Evolutionary conservation across 2,888 invertebrate genomes (phyloP).

Genomic region (Lutraria lutraria): DNA sequence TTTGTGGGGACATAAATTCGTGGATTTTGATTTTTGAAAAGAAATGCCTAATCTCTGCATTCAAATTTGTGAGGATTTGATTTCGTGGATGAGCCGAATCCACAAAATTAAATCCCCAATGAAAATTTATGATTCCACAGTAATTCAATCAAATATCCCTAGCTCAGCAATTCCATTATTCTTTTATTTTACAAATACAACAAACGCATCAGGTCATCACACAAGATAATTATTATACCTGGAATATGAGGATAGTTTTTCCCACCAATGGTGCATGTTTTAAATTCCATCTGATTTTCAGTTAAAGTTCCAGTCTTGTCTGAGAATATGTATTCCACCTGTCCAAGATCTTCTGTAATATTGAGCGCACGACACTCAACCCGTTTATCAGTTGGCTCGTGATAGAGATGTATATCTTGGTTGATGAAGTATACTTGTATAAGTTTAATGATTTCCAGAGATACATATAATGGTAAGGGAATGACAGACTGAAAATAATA

Average conservation of each 20-base stretch:
- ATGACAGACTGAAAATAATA: slow-evolving; percentile 93
- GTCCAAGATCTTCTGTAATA: slow-evolving; percentile 98
- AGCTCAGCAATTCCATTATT: no score
- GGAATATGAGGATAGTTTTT: slow-evolving; percentile 90
- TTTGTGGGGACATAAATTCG: no score
- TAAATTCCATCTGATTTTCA: slow-evolving; percentile 98
- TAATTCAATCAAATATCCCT: no score
- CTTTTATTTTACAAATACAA: no score
- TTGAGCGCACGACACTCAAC: slow-evolving; percentile 97
- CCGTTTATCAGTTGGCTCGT: slow-evolving; percentile 93
- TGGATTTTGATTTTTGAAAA: no score
- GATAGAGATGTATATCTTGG: slow-evolving; percentile 95
- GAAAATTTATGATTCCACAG: no score
- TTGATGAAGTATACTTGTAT: slow-evolving; percentile 98
- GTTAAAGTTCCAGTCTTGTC: slow-evolving; percentile 99
- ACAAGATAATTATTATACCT: slow-evolving; percentile 57
- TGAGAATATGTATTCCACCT: slow-evolving; percentile 96
- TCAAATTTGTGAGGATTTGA: no score
- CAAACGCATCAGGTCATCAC: no score
- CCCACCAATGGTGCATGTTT: slow-evolving; percentile 95
- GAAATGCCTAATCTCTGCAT: no score
- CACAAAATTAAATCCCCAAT: no score
- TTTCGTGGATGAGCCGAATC: no score
- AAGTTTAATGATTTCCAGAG: slow-evolving; percentile 98
- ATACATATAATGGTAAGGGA: slow-evolving; percentile 98